Evolutionary conservation across 2,888 invertebrate genomes (phyloP).

Genomic region (Dicyrtomina minuta): DNA sequence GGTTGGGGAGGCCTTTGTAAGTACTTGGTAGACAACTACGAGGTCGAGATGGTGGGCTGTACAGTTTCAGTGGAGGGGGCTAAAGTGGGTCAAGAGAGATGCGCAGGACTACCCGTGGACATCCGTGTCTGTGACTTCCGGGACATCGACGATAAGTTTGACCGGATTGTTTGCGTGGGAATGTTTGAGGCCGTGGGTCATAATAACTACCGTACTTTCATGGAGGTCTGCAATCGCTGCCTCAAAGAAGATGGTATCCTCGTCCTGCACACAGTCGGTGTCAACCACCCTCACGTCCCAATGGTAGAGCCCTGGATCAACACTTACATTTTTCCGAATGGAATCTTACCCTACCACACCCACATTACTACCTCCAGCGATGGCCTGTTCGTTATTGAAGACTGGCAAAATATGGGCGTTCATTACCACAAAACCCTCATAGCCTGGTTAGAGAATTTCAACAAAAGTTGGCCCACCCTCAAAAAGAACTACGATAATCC

Average conservation of each 20-base stretch:
- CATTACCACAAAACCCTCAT: too few species aligned
- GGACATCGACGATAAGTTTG: slow-evolving; percentile 38
- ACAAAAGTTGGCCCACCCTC: slow-evolving; percentile 25
- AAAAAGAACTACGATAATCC: slow-evolving; percentile 32
- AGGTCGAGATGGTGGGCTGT: slow-evolving; percentile 35
- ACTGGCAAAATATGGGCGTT: slow-evolving; percentile 51
- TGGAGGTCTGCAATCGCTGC: slow-evolving; percentile 34
- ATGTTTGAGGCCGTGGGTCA: slow-evolving; percentile 47
- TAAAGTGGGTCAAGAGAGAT: slow-evolving; percentile 28
- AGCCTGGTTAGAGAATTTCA: slow-evolving; percentile 39
- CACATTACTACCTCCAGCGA: slow-evolving; percentile 41
- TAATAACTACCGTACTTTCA: slow-evolving; percentile 39
- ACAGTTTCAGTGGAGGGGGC: slow-evolving; percentile 39
- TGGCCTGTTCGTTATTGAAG: slow-evolving; percentile 46
- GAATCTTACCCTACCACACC: slow-evolving; percentile 46
- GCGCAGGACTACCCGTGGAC: slow-evolving; percentile 34
- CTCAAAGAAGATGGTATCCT: slow-evolving; percentile 44
- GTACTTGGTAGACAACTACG: slow-evolving; percentile 39
- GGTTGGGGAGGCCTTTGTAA: slow-evolving; percentile 42
- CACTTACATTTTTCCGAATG: slow-evolving; percentile 51
- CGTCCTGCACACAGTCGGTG: slow-evolving; percentile 42
- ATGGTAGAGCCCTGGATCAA: slow-evolving; percentile 45
- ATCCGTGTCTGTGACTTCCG: slow-evolving; percentile 40
- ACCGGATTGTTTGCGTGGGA: slow-evolving; percentile 46
- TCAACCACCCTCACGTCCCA: slow-evolving; percentile 21